Base-by-base conservation (phyloP, 2,888 invertebrate species). In the Caradrina clavipalpis region DNA sequence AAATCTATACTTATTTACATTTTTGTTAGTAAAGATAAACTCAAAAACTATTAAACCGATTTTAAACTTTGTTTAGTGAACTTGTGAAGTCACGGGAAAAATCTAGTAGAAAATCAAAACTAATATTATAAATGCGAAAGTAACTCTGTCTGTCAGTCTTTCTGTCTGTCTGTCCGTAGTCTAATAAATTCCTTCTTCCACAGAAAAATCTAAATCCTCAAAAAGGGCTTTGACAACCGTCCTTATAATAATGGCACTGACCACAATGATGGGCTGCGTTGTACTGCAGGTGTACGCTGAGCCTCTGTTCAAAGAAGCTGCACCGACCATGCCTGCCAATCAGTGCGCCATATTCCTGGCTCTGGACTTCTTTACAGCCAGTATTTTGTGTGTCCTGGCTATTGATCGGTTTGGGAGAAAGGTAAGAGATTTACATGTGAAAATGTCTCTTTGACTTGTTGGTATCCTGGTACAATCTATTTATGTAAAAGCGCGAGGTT, bases 221-320 rank as follows among this genome's bases (percentile, higher is more conserved):
- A 87, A 88, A 56, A 83, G 87, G 0, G 92, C 91, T 0, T 74
- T 92, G 0, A 15, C 73, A 1, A 83, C 82, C 0, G 76, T 84
- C 0, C 79, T 95, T 0, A 85, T 88, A 0, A 80, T 91, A 7
- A 94, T 94, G 91, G 81, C 89, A 0, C 15, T 89, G 1, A 88
- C 92, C 0, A 92, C 91, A n/a, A 81, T 93, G 75, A 95, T 95
- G 94, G 95, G 95, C 0, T 89, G 92, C 7, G 86, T 93, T 0
- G 93, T 94, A 0, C 88, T 95, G 0, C 94, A 95, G 76, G 93
- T 95, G 1, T 95, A 94, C 67, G 95, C 95, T 0, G 95, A 95
- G 69, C 91, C 93, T 0, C 83, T 95, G 10, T 94, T 95, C 83
- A 90, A 88, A 53, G 92, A 94, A 57, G 95, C 95, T 0, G 90